Conservation (phyloP, 1,140 invertebrate species). For the Samia ricini region DNA sequence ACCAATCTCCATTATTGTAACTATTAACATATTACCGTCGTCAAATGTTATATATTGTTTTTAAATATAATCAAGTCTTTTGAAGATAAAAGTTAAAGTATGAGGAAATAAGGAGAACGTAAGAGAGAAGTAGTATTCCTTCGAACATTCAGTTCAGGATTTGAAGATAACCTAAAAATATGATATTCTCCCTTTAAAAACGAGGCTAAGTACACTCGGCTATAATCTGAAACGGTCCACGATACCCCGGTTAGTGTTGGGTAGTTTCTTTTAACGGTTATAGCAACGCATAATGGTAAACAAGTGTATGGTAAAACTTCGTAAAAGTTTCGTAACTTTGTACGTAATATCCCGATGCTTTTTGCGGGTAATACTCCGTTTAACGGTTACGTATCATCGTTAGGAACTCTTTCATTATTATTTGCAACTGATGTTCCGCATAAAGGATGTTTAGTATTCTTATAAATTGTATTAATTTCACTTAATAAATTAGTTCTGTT, state of each 20-base stretch:
- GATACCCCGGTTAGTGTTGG: slow-evolving; percentile 21
- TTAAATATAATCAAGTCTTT: no score
- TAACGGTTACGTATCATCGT: background rate
- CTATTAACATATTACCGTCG: no score
- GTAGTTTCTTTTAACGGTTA: slow-evolving; percentile 32
- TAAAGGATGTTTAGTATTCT: no score
- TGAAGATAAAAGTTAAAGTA: no score
- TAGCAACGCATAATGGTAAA: slow-evolving; percentile 8
- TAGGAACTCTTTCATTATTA: background rate
- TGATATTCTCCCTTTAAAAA: background rate
- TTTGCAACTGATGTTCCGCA: no score
- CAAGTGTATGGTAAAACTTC: background rate
- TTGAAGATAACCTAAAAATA: background rate
- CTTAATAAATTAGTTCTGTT: no score
- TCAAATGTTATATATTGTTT: no score
- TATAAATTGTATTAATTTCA: no score
- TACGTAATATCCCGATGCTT: background rate
- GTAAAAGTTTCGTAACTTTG: background rate
- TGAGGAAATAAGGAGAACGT: no score
- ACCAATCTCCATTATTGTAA: no score
- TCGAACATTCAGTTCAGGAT: background rate
- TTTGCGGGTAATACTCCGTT: background rate
- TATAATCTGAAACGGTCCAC: slow-evolving; percentile 15
- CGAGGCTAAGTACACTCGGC: background rate
- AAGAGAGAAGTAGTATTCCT: background rate